These are phyloP conservation scores for Phyllostomus hastatus DNA, from an alignment of 2,113 vertebrate genomes.

Conservation along the genomic window DNA sequence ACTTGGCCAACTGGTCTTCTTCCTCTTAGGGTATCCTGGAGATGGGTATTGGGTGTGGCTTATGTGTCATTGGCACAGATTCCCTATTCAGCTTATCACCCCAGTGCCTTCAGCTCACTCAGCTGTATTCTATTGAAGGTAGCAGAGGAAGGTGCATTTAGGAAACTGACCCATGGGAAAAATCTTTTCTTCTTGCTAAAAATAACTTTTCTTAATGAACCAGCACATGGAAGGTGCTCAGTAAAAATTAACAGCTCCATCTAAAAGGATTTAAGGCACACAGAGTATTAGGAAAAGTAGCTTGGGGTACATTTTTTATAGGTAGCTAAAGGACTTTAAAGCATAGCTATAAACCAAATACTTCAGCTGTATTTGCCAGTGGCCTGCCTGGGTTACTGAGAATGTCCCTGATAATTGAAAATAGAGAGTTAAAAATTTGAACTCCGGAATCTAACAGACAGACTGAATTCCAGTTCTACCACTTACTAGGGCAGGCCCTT, in stretches of 20 bases:
- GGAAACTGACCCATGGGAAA: neutral
- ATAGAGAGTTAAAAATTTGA: neutral
- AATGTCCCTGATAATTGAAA: neutral
- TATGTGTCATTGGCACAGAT: neutral
- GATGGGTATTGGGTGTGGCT: neutral
- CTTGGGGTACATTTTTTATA: neutral
- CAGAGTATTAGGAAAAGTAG: neutral
- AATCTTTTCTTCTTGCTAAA: neutral
- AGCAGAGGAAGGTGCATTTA: neutral
- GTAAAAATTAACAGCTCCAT: neutral
- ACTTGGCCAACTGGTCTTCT: neutral
- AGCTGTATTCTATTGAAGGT: neutral
- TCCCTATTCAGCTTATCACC: neutral
- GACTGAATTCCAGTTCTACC: neutral
- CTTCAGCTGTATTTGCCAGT: neutral
- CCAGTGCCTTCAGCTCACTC: neutral
- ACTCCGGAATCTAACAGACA: neutral
- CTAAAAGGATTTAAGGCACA: conserved; percentile 20
- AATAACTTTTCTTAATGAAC: neutral
- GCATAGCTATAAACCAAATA: neutral
- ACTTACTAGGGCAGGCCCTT: neutral
- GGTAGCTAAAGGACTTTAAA: neutral
- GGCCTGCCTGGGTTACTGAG: neutral
- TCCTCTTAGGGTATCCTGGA: neutral
- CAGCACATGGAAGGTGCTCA: neutral